Conservation (phyloP, 1,140 invertebrate species). For the Gyrodactylus bullatarudis region DNA sequence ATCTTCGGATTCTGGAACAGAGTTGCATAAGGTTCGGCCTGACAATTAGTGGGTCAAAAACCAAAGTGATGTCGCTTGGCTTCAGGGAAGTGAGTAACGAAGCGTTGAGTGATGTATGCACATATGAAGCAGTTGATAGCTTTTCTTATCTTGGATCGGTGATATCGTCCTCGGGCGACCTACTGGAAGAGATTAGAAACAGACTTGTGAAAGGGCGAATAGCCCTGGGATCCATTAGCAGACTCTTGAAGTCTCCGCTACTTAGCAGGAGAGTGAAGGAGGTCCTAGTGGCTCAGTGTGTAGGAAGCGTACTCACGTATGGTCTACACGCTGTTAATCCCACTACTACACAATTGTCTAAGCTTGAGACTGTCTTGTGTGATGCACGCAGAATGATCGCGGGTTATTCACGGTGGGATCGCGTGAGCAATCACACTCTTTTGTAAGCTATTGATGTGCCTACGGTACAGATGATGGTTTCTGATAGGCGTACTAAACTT, state of each 20-base stretch:
- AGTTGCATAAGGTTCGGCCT: neutral
- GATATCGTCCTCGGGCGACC: neutral
- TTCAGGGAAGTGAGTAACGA: too few relatives aligned
- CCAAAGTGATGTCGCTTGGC: neutral
- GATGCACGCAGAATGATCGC: neutral
- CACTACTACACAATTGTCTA: neutral
- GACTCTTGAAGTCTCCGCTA: neutral
- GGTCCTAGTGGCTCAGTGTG: neutral
- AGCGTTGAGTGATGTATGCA: too few relatives aligned
- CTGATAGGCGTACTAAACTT: too few relatives aligned
- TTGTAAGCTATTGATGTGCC: too few relatives aligned
- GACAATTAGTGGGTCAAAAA: neutral
- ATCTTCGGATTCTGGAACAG: neutral
- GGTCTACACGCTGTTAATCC: neutral
- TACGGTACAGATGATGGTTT: too few relatives aligned
- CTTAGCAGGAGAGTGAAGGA: neutral
- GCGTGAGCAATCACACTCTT: neutral
- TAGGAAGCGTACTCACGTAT: neutral
- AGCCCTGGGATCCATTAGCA: neutral
- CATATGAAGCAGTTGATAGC: too few relatives aligned
- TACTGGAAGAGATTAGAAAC: neutral
- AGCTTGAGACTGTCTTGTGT: neutral
- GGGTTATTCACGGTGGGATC: neutral
- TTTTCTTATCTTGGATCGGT: neutral
- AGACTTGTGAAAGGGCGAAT: neutral